phyloP scores from a whole-genome alignment of 2,113 vertebrate genomes.

The Microtus richardsoni region DNA sequence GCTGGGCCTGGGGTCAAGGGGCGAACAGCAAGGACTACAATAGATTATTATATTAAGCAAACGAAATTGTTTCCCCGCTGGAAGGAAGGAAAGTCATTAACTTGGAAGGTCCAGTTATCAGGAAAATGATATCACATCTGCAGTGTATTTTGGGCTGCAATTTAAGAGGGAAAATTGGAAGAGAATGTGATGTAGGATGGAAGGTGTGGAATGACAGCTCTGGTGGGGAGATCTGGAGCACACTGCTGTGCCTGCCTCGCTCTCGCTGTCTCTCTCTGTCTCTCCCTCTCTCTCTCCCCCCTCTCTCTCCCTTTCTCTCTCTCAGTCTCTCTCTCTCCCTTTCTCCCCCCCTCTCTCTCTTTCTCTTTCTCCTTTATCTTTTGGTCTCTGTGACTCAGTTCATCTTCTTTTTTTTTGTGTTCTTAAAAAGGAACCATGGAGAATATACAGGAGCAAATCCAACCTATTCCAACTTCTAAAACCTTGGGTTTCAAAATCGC shows the following conservation, averaged over 20 bases:
- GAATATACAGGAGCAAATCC: not conserved
- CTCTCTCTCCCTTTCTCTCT: not conserved
- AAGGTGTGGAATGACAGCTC: constrained; percentile 58
- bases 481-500: not conserved
- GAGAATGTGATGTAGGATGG: constrained; percentile 56
- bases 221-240: not conserved
- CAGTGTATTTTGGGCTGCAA: constrained; percentile 70
- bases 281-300: not conserved
- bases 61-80: not conserved
- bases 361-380: not conserved
- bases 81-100: constrained; percentile 64
- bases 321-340: not conserved
- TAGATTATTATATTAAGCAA: constrained; percentile 60
- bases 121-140: constrained; percentile 62
- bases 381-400: not conserved
- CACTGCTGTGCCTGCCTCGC: not conserved
- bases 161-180: constrained; percentile 74
- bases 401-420: not conserved
- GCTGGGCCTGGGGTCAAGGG: constrained; percentile 58
- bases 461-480: not conserved
- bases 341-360: not conserved
- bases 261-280: not conserved
- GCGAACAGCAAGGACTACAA: constrained; percentile 4
- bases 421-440: not conserved
- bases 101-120: constrained; percentile 55